A percentile compares a stretch with the other conserved stretches of the same genome.
These are phyloP conservation scores for Okamejei kenojei DNA, from an alignment of 2,797 vertebrate species.

Conservation along the genomic window DNA sequence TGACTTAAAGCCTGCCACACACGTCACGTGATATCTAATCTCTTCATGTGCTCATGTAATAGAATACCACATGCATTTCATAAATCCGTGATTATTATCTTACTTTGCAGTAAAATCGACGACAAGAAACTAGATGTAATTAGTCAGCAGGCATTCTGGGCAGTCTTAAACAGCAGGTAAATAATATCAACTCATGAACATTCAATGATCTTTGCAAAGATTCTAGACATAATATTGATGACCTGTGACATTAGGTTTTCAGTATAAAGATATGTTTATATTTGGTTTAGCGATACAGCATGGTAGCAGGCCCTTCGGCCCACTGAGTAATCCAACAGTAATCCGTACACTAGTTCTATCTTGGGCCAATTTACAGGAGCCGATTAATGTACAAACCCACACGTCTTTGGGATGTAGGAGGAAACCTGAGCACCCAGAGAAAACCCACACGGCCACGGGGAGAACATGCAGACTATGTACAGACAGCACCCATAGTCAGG, in stretches of 20 bases:
- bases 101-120: slow-evolving; percentile 40
- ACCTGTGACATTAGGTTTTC: neutral
- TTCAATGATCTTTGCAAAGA: neutral
- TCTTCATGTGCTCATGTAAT: neutral
- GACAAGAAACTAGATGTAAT: slow-evolving; percentile 37
- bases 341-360: too few relatives aligned
- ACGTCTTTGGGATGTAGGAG: too few relatives aligned
- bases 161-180: slow-evolving; percentile 42
- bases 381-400: too few relatives aligned
- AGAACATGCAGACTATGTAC: too few relatives aligned
- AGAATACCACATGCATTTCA: neutral
- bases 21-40: neutral
- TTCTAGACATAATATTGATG: neutral
- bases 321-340: too few relatives aligned
- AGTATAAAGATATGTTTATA: too few relatives aligned
- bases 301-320: too few relatives aligned
- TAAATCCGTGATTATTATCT: neutral
- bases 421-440: too few relatives aligned
- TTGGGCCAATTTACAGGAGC: too few relatives aligned
- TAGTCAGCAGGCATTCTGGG: slow-evolving; percentile 40
- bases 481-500: too few relatives aligned
- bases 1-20: neutral
- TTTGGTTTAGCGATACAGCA: too few relatives aligned
- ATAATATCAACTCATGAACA: neutral
- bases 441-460: too few relatives aligned